These are phyloP conservation scores for Rhyacophila evoluta DNA, from an alignment of 2,888 invertebrate genomes.

Conservation along the genomic window DNA sequence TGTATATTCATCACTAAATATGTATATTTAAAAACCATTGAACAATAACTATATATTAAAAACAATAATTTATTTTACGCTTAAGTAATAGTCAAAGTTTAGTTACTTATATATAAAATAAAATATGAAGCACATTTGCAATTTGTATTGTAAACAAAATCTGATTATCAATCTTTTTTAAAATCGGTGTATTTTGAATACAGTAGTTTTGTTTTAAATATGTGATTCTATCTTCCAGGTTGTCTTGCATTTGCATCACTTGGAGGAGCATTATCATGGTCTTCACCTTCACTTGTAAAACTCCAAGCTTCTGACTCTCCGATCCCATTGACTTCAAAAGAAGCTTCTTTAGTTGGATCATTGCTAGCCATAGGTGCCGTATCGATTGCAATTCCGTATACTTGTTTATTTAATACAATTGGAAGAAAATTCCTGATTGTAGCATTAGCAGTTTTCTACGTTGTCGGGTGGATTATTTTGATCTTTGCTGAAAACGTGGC, in stretches of 20 bases:
- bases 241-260: conserved; percentile 47
- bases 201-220: too few species aligned
- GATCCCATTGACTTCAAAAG: conserved; percentile 32
- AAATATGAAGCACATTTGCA: too few species aligned
- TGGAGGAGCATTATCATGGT: conserved; percentile 50
- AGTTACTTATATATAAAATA: too few species aligned
- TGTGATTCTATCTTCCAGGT: conserved; percentile 36
- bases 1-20: not conserved
- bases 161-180: not conserved
- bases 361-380: conserved; percentile 50
- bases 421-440: conserved; percentile 50
- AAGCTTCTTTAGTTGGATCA: conserved; percentile 51
- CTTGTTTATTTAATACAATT: conserved; percentile 41
- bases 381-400: conserved; percentile 46
- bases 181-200: too few species aligned
- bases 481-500: conserved; percentile 44
- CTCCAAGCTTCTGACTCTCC: conserved; percentile 39
- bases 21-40: not conserved
- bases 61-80: not conserved
- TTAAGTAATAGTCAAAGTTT: not conserved
- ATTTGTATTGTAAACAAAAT: not conserved
- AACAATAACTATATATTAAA: conserved; percentile 7
- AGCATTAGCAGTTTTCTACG: conserved; percentile 31
- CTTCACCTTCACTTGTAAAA: conserved; percentile 50
- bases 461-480: conserved; percentile 46